These are phyloP conservation scores for Macrosiphum euphorbiae DNA, from an alignment of 2,888 invertebrate species.

Conservation along the genomic window DNA sequence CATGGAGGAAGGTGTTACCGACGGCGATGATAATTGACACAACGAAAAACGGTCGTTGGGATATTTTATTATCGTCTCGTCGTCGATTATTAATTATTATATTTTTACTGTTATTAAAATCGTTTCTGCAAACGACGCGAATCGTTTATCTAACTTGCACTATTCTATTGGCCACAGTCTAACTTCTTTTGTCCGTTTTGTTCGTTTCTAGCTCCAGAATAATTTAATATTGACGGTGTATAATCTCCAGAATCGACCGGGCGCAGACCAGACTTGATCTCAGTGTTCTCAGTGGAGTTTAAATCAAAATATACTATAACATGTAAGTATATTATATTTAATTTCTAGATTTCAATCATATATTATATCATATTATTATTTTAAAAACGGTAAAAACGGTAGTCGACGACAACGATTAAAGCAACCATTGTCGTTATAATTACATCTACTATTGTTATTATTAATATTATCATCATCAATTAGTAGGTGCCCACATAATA, in stretches of 20 bases:
- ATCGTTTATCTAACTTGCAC: neutral
- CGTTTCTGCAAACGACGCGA: neutral
- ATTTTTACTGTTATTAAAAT: neutral
- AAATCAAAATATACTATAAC: slow-evolving; percentile 52
- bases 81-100: neutral
- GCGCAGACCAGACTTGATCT: slow-evolving; percentile 28
- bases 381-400: neutral
- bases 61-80: neutral
- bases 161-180: neutral
- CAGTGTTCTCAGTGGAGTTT: slow-evolving; percentile 42
- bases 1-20: slow-evolving; percentile 19
- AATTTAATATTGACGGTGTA: neutral
- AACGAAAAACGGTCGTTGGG: slow-evolving; percentile 7
- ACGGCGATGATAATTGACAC: slow-evolving; percentile 23
- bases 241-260: neutral
- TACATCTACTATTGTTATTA: neutral
- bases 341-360: neutral
- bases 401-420: neutral
- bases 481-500: neutral
- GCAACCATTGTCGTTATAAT: neutral
- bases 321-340: slow-evolving; percentile 50
- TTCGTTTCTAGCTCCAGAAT: slow-evolving; percentile 34
- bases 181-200: slow-evolving; percentile 6
- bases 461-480: neutral
- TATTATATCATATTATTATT: neutral